A percentile compares a stretch with the other conserved stretches of the same genome.
These are phyloP conservation scores for Leucoraja ocellata DNA, from an alignment of 2,797 vertebrate species.

Conservation along the genomic window DNA sequence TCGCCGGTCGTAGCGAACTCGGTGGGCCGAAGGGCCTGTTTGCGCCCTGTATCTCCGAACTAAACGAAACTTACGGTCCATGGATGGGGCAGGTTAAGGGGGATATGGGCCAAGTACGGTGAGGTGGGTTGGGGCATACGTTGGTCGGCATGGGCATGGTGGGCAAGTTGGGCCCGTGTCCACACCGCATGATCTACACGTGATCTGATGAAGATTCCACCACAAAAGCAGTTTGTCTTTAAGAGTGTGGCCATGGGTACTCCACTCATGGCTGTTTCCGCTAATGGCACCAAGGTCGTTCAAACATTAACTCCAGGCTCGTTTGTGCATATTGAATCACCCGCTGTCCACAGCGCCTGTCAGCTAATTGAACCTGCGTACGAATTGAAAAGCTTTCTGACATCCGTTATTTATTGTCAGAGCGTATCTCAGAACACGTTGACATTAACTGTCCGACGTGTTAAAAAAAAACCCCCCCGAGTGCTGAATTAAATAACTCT, in stretches of 20 bases:
- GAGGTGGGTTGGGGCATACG: too few species aligned
- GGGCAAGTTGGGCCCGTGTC: too few species aligned
- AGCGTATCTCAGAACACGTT: background rate
- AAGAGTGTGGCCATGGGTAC: background rate
- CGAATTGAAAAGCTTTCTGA: background rate
- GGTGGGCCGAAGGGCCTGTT: too few species aligned
- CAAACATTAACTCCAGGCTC: background rate
- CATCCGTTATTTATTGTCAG: background rate
- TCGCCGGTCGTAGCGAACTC: too few species aligned
- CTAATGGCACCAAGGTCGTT: background rate
- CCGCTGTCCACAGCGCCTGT: background rate
- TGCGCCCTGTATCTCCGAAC: too few species aligned
- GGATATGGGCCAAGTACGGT: too few species aligned
- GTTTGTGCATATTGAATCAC: background rate
- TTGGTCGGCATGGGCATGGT: too few species aligned
- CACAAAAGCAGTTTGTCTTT: background rate
- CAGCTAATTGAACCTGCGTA: background rate
- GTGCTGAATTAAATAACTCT: too few species aligned
- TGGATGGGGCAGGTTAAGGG: too few species aligned
- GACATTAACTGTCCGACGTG: background rate
- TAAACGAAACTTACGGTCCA: too few species aligned
- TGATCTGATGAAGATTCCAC: background rate
- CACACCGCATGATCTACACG: too few species aligned
- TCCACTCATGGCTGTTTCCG: background rate
- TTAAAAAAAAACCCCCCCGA: too few species aligned